Base-by-base conservation (phyloP, 1,140 invertebrate species). In the Brachionus calyciflorus region DNA sequence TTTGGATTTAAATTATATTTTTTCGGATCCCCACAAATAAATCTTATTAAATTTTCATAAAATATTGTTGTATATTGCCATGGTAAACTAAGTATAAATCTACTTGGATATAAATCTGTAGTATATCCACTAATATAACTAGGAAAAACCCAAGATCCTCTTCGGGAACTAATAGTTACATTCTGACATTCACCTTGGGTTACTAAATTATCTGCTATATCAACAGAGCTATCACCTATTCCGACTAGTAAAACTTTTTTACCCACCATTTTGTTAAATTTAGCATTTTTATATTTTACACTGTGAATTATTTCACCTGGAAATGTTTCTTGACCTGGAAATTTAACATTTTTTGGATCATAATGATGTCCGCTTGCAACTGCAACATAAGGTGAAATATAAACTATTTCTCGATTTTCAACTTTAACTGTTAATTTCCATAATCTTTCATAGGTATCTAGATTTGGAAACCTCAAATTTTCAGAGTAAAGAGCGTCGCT, bases 1-100 rank as follows among this genome's bases (percentile, higher is more conserved):
- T 84, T 84, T n/a, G 83, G 83, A 77, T 83, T 83, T 28, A 84
- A 77, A 44, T 80, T 80, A 80, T 82, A n/a, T 82, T 77, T 82
- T 78, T 76, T 78, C 9, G 83, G 83, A 78, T 81, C 78, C 73
- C 82, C 83, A 57, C 46, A 77, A 12, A 82, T 30, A 0, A 84
- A 40, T 30, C 77, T 79, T 7, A 84, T 79, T 9, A 84, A 41
- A 30, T 14, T 79, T 57, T 81, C 82, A 77, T 83, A 78, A 7
- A 84, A 78, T 9, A 78, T 55, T 30, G 79, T 80, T 44, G 57
- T 79, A 30, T 81, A 51, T 51, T 77, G 76, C 78, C 79, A 81
- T 44, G 82, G 82, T 33, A 81, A 77, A 21, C 55, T 33, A 48
- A 83, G 78, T 55, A 84, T 81, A n/a, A 80, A 63, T 41, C 83